Evolutionary conservation across 2,888 invertebrate genomes (phyloP).

Genomic region (Ferrisia virgata): DNA sequence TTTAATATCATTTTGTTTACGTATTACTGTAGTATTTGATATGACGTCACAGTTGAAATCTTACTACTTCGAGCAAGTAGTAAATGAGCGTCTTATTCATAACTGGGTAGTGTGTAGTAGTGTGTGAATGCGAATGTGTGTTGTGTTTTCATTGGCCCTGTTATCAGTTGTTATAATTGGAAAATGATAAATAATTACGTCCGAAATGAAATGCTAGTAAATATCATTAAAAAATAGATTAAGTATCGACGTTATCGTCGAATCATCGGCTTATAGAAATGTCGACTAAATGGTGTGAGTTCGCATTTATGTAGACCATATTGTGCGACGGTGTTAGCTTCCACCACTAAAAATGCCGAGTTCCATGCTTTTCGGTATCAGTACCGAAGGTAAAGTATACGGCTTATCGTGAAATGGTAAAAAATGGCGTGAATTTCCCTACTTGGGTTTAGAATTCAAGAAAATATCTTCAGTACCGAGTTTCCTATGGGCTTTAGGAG

Average conservation of each 20-base stretch:
- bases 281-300: not conserved
- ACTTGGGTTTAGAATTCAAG: conserved; percentile 76
- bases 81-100: too few relatives aligned
- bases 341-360: not conserved
- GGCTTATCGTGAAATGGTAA: conserved; percentile 75
- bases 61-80: too few relatives aligned
- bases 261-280: not conserved
- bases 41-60: too few relatives aligned
- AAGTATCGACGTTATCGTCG: not conserved
- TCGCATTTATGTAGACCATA: not conserved
- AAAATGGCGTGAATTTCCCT: conserved; percentile 70
- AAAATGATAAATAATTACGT: too few relatives aligned
- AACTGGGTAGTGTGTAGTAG: too few relatives aligned
- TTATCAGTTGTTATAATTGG: not conserved
- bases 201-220: not conserved
- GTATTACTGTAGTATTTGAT: too few relatives aligned
- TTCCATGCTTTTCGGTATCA: conserved; percentile 68
- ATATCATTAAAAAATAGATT: not conserved
- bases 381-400: conserved; percentile 84
- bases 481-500: conserved; percentile 89
- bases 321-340: not conserved
- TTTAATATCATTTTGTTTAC: too few relatives aligned
- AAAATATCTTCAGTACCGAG: conserved; percentile 79
- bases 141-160: not conserved
- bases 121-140: not conserved